A percentile compares a stretch with the other conserved stretches of the same genome.
Evolutionary conservation across 2,888 invertebrate genomes (phyloP).

Genomic region (Trichogramma dendrolimi): DNA sequence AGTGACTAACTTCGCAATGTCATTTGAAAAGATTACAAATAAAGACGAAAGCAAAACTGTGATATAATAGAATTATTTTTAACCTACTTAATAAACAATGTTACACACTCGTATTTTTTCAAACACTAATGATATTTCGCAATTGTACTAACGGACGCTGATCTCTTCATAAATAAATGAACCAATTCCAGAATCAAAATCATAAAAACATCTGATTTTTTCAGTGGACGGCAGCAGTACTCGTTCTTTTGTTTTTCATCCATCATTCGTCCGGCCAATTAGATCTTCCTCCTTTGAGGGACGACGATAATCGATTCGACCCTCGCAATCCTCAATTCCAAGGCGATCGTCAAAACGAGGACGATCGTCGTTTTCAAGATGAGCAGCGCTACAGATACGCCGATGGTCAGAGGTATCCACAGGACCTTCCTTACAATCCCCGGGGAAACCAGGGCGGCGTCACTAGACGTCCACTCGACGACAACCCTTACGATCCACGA

Average conservation of each 20-base stretch:
- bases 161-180: too few species aligned
- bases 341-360: slow-evolving; percentile 1
- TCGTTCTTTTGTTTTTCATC: slow-evolving; percentile 12
- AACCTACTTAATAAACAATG: too few species aligned
- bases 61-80: too few species aligned
- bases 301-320: slow-evolving; percentile 27
- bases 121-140: too few species aligned
- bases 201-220: slow-evolving; percentile 12
- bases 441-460: not conserved
- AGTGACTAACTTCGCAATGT: too few species aligned
- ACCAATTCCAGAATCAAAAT: too few species aligned
- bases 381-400: not conserved
- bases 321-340: not conserved
- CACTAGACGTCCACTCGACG: not conserved
- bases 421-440: slow-evolving; percentile 7
- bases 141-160: too few species aligned
- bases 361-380: not conserved
- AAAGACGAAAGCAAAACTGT: too few species aligned
- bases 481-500: not conserved
- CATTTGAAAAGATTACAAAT: too few species aligned
- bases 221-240: slow-evolving; percentile 32
- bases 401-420: not conserved
- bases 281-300: slow-evolving; percentile 43
- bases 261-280: slow-evolving; percentile 36
- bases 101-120: too few species aligned